Evolutionary conservation across 2,797 vertebrate genomes (phyloP).

Genomic region (Bradypus variegatus): DNA sequence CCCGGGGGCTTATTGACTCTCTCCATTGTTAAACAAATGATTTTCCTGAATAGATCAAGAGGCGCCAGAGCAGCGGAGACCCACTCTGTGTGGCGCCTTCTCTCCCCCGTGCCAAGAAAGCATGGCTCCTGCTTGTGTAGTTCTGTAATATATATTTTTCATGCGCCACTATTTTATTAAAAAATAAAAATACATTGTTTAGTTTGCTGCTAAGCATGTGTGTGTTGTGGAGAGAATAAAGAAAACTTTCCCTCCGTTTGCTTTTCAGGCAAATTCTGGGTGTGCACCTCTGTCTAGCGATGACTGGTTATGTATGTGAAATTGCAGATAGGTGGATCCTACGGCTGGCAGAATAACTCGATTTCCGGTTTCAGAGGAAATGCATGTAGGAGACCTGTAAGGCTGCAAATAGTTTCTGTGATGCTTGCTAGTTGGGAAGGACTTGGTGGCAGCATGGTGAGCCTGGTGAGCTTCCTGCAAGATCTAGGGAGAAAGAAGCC

Average conservation of each 20-base stretch:
- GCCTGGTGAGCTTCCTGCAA: no score
- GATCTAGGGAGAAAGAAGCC: neutral
- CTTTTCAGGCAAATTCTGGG: neutral
- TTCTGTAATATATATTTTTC: conserved; percentile 86
- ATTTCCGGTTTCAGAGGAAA: neutral
- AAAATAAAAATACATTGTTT: conserved; percentile 89
- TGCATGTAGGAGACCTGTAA: neutral
- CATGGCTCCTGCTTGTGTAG: conserved; percentile 81
- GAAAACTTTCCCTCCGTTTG: conserved; percentile 14
- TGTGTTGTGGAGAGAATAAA: conserved; percentile 40
- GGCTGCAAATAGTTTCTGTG: neutral
- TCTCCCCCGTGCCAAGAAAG: conserved; percentile 72
- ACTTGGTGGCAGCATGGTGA: neutral
- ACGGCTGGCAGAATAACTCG: neutral
- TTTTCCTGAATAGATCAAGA: conserved; percentile 83
- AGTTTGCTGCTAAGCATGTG: conserved; percentile 80
- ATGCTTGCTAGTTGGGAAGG: neutral
- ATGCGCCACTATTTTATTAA: conserved; percentile 90
- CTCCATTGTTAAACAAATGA: conserved; percentile 86
- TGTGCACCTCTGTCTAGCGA: neutral
- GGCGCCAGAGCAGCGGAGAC: conserved; percentile 80
- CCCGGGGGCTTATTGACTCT: conserved; percentile 81
- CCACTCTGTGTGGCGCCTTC: conserved; percentile 77
- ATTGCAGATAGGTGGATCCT: neutral
- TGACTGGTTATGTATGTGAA: neutral